Percentiles rank a stretch among this genome's conserved stretches.
Conservation (phyloP, 2,113 vertebrate species). For the Heteronetta atricapilla region DNA sequence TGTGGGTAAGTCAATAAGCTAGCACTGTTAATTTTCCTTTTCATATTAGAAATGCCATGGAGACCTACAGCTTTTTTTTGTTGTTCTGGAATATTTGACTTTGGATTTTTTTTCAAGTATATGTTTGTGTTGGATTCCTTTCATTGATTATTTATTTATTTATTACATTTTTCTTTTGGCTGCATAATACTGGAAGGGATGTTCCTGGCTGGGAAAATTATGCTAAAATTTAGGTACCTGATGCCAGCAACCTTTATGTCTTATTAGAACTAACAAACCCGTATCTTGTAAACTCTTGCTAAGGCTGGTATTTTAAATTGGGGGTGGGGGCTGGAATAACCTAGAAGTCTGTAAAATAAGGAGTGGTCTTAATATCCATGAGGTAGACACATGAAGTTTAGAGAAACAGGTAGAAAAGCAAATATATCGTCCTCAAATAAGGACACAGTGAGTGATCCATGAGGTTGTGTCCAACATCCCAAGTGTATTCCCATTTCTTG, state of each 20-base stretch:
- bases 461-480: background rate
- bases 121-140: background rate
- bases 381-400: background rate
- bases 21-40: background rate
- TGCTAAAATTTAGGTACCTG: background rate
- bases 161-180: background rate
- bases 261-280: background rate
- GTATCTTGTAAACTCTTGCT: background rate
- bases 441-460: background rate
- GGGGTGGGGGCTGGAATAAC: background rate
- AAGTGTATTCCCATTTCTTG: background rate
- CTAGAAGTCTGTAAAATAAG: background rate
- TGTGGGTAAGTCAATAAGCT: background rate
- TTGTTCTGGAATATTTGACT: background rate
- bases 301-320: background rate
- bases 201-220: background rate
- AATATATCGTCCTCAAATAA: background rate
- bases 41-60: background rate
- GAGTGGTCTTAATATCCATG: background rate
- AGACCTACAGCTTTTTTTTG: fast-evolving
- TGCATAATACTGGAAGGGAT: background rate
- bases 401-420: background rate
- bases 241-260: background rate
- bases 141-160: background rate
- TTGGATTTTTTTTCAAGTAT: background rate